Percentiles rank a stretch among this genome's conserved stretches.
phyloP scores from a whole-genome alignment of 2,797 vertebrate genomes.

The Limosa lapponica region DNA sequence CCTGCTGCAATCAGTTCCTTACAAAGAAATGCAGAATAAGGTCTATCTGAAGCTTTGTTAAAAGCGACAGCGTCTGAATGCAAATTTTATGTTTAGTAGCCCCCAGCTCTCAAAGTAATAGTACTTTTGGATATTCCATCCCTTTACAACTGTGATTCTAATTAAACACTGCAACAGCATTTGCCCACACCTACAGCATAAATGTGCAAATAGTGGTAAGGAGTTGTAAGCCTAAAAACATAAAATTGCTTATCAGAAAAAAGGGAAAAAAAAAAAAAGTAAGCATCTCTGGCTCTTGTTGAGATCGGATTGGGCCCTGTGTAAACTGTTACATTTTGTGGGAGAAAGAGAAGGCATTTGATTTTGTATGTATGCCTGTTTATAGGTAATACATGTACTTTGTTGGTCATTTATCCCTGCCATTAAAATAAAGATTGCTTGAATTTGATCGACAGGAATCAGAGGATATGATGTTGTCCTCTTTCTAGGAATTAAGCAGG shows the following conservation, averaged over 20 bases:
- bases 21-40: neutral
- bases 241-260: neutral
- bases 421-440: neutral
- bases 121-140: neutral
- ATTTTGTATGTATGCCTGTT: neutral
- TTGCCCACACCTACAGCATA: neutral
- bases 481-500: neutral
- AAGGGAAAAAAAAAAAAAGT: accelerated
- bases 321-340: neutral
- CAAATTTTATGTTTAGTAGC: neutral
- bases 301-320: neutral
- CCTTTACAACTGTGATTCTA: neutral
- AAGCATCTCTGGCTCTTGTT: neutral
- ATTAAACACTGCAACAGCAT: neutral
- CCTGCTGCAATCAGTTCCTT: neutral
- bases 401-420: neutral
- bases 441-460: neutral
- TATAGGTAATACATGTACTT: neutral
- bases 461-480: neutral
- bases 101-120: neutral
- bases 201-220: neutral
- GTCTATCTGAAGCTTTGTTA: neutral
- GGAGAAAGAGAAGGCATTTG: neutral
- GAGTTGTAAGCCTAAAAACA: neutral
- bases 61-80: neutral